Evolutionary conservation across 2,113 vertebrate genomes (phyloP).

Genomic region (Fulmarus glacialis): DNA sequence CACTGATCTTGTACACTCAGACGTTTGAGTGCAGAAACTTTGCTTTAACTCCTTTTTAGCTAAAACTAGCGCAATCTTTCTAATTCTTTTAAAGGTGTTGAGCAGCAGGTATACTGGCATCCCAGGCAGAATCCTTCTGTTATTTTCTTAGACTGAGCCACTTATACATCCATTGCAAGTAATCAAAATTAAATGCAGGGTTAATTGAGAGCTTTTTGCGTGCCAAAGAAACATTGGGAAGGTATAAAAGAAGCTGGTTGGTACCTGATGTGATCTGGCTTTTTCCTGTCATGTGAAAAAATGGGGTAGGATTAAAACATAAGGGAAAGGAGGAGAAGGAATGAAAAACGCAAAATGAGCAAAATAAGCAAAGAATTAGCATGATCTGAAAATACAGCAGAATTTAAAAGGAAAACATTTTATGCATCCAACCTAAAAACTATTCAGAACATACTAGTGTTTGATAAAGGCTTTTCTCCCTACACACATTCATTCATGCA

Average conservation of each 20-base stretch:
- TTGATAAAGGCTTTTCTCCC: background rate
- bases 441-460: background rate
- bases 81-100: background rate
- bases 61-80: background rate
- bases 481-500: background rate
- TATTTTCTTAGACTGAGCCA: constrained; percentile 61
- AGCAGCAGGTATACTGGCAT: background rate
- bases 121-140: constrained; percentile 66
- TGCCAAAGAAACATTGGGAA: constrained; percentile 75
- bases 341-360: constrained; percentile 78
- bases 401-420: constrained; percentile 60
- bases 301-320: constrained; percentile 84
- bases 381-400: constrained; percentile 71
- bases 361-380: constrained; percentile 78
- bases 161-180: constrained; percentile 79
- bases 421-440: background rate
- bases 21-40: background rate
- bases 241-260: constrained; percentile 76
- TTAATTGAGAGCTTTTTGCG: constrained; percentile 77
- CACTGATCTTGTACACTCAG: background rate
- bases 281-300: constrained; percentile 89
- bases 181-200: constrained; percentile 72
- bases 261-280: constrained; percentile 87
- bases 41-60: background rate
- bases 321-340: constrained; percentile 75